phyloP scores from a whole-genome alignment of 1,140 invertebrate species.

The Penaeus indicus region DNA sequence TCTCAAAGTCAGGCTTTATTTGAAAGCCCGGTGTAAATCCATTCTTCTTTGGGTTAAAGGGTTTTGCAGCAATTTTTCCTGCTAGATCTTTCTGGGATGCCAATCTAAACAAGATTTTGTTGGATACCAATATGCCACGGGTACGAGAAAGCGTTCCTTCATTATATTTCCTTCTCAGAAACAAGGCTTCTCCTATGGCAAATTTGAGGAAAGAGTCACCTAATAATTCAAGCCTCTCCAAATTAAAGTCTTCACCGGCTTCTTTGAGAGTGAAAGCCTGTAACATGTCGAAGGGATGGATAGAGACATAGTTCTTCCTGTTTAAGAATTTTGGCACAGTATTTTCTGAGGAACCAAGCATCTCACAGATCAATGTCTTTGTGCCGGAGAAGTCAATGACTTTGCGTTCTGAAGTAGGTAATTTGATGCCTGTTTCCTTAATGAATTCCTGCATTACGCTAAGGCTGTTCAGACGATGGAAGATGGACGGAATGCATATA shows the following conservation, averaged over 20 bases:
- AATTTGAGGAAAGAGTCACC: slow-evolving; percentile 62
- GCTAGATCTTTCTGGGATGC: slow-evolving; percentile 18
- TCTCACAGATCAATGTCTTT: background rate
- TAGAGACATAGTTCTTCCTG: background rate
- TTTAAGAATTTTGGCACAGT: slow-evolving; percentile 32
- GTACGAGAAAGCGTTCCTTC: slow-evolving; percentile 35
- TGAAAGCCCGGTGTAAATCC: slow-evolving; percentile 40
- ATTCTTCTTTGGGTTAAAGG: slow-evolving; percentile 29
- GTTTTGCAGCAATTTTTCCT: slow-evolving; percentile 36
- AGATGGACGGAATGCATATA: slow-evolving; percentile 58
- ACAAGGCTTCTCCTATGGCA: slow-evolving; percentile 33
- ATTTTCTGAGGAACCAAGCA: background rate
- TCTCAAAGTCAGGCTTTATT: slow-evolving; percentile 22
- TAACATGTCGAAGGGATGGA: slow-evolving; percentile 48
- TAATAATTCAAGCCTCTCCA: slow-evolving; percentile 62
- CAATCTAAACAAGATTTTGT: slow-evolving; percentile 47
- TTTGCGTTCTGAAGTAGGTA: background rate
- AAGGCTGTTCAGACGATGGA: slow-evolving; percentile 63
- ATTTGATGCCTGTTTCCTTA: background rate
- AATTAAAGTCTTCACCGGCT: slow-evolving; percentile 54
- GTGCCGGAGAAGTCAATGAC: slow-evolving; percentile 26
- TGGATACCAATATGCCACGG: slow-evolving; percentile 32
- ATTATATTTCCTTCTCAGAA: slow-evolving; percentile 24
- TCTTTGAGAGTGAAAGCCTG: slow-evolving; percentile 57
- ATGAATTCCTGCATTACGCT: slow-evolving; percentile 40